Evolutionary conservation across 2,113 vertebrate species (phyloP), one percentile per base, ranked within the genome.

Genomic region (Nycticorax nycticorax): DNA sequence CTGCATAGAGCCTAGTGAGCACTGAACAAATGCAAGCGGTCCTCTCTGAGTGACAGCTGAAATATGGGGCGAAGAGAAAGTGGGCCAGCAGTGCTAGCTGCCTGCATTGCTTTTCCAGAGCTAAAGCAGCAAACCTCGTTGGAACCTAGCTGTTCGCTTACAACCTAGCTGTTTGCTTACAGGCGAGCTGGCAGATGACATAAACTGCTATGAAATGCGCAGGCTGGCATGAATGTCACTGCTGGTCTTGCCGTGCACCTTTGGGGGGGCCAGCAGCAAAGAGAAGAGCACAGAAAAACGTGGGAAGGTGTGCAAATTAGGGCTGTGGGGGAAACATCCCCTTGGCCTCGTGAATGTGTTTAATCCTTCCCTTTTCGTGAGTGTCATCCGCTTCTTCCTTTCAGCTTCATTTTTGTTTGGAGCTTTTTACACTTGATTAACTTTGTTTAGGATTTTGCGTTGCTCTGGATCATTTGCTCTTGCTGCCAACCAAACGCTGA

Each of bases 391-490:
- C 56, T 53, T 93, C 83, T 86, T 64, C 90, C 85, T 47, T 90
- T 74, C 56, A 55, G 92, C 90, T 86, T 60, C 27, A 2, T 23
- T 77, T 86, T 52, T 77, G 18, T 71, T 86, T 68, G 85, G 79
- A 75, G 83, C 39, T 81, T 57, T 82, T 91, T 60, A 48, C 10
- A 3, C 93, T 53, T 9, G 24, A n/a, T 75, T 67, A 60, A 64
- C 75, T 83, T 35, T 80, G 85, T 77, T 73, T 14, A 35, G 85
- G 92, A 4, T 75, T 90, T 78, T 86, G 47, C 35, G 16, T 32
- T 80, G 75, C 86, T 84, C 56, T 84, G 88, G 79, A 73, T 83
- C 67, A 13, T 62, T 92, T 69, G 68, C 88, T 78, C 76, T 33
- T n/a, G 73, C 91, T 95, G 92, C 88, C 80, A 77, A 3, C 14